Evolutionary conservation across 2,888 invertebrate genomes (phyloP).

Genomic region (Lasioglossum morio): DNA sequence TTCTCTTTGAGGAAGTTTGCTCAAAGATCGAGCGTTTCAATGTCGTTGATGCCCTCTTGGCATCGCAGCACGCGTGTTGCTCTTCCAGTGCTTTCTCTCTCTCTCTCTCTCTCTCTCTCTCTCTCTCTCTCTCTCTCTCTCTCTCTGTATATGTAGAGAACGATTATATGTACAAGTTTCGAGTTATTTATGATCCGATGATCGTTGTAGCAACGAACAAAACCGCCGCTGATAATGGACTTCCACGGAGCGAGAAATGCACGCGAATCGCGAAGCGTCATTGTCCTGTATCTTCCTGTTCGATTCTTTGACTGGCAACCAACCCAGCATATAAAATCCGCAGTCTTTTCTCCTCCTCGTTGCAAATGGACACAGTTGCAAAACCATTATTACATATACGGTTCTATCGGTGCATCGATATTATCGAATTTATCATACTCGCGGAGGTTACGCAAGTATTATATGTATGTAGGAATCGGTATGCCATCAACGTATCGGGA

Average conservation of each 20-base stretch:
- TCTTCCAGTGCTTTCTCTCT: background rate
- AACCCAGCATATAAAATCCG: background rate
- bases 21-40: conserved; percentile 47
- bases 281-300: background rate
- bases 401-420: background rate
- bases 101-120: background rate
- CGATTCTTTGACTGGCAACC: background rate
- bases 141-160: background rate
- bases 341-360: background rate
- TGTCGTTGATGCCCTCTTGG: conserved; percentile 43
- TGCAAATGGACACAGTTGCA: background rate
- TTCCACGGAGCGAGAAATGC: background rate
- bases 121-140: background rate
- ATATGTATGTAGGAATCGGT: background rate
- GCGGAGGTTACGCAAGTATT: background rate
- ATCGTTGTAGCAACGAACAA: background rate
- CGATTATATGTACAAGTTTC: background rate
- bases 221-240: background rate
- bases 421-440: background rate
- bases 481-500: background rate
- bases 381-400: background rate
- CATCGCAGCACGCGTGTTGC: background rate
- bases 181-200: background rate
- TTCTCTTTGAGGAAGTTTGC: conserved; percentile 61
- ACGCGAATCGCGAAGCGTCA: background rate